Percentiles rank a stretch among this genome's conserved stretches.
Conservation (phyloP, 2,888 invertebrate species). For the Pandemis heparana region DNA sequence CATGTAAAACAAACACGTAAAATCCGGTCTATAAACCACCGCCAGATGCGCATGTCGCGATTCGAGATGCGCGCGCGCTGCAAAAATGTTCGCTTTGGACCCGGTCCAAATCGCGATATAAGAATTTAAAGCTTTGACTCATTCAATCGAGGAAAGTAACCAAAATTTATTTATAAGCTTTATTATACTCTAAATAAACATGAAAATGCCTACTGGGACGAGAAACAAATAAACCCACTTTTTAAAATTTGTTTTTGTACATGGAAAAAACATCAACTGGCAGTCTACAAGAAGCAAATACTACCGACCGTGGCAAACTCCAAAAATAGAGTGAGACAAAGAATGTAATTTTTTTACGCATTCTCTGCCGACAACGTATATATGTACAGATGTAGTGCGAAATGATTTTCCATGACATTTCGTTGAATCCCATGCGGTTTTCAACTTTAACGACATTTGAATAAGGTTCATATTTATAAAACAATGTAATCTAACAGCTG, state of each 20-base stretch:
- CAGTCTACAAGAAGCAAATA: background rate
- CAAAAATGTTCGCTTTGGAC: constrained; percentile 61
- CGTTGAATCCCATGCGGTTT: too few species aligned
- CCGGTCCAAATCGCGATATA: constrained; percentile 53
- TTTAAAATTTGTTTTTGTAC: background rate
- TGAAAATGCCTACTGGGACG: background rate
- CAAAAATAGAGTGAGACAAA: background rate
- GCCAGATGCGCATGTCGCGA: constrained; percentile 50
- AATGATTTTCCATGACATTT: too few species aligned
- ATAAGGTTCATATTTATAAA: too few species aligned
- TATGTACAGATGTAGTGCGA: too few species aligned
- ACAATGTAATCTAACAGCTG: too few species aligned
- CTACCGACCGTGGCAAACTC: background rate
- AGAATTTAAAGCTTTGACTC: constrained; percentile 49
- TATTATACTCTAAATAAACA: constrained; percentile 18
- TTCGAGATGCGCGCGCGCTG: constrained; percentile 48
- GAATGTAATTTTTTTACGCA: background rate
- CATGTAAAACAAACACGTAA: constrained; percentile 50
- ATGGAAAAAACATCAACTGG: background rate
- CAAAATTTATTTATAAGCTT: constrained; percentile 31
- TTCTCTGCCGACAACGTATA: too few species aligned
- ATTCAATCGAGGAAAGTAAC: constrained; percentile 35
- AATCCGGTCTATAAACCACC: constrained; percentile 48
- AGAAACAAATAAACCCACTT: constrained; percentile 33
- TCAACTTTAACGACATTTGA: too few species aligned